These are phyloP conservation scores for Anas bernieri DNA, from an alignment of 2,797 vertebrate genomes.

Conservation along the genomic window DNA sequence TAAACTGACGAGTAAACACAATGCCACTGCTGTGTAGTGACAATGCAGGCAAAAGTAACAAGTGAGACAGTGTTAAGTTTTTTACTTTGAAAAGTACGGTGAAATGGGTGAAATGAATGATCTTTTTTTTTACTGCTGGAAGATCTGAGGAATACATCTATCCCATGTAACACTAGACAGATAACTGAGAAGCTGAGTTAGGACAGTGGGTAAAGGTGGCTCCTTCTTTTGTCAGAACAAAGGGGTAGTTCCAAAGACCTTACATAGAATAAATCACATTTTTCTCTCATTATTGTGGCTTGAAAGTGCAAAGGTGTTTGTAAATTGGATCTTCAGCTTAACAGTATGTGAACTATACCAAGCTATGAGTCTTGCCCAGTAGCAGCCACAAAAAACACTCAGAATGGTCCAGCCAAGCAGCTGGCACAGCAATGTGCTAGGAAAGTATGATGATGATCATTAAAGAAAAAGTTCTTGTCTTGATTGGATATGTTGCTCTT, in stretches of 20 bases:
- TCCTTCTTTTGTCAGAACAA: not conserved
- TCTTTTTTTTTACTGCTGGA: not conserved
- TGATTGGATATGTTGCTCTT: not conserved
- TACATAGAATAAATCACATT: not conserved
- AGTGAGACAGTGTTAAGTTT: not conserved
- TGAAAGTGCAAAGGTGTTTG: not conserved
- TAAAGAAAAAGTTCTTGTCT: not conserved
- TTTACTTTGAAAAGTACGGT: not conserved
- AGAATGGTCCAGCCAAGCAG: not conserved
- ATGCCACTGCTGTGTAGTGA: not conserved
- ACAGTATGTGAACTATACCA: not conserved
- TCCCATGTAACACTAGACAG: accelerated
- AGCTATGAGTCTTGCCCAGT: not conserved
- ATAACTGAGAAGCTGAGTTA: not conserved
- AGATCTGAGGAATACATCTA: not conserved
- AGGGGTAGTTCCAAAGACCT: not conserved
- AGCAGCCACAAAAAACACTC: not conserved
- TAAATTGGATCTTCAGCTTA: not conserved
- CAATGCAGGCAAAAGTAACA: not conserved
- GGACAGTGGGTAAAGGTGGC: not conserved
- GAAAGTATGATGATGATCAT: not conserved
- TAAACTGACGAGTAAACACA: not conserved
- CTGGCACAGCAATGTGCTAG: not conserved
- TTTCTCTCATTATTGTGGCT: not conserved
- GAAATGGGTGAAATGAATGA: not conserved